Conservation (phyloP, 2,113 vertebrate species). For the Arothron firmamentum region DNA sequence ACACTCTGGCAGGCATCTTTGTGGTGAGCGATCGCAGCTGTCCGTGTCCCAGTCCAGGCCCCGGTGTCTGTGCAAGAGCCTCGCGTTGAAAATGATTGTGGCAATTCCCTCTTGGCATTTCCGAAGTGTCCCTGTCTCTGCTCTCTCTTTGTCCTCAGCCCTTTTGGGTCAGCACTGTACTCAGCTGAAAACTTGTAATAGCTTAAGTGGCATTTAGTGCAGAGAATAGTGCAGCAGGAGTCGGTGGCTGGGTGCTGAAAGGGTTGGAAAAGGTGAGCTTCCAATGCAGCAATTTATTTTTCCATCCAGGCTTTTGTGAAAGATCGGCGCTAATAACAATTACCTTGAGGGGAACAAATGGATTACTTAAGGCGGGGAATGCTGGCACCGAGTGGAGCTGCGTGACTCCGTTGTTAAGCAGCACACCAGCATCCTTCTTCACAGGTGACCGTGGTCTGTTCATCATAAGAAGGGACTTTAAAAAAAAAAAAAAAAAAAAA, state of each 20-base stretch:
- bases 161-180: conserved; percentile 63
- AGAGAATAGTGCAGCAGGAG: conserved; percentile 68
- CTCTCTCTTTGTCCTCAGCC: conserved; percentile 65
- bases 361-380: conserved; percentile 58
- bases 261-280: conserved; percentile 67
- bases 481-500: too few species aligned
- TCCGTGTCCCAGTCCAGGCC: conserved; percentile 35
- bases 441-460: not conserved
- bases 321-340: conserved; percentile 69
- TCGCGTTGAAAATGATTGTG: conserved; percentile 38
- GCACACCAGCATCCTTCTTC: not conserved
- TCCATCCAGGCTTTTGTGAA: conserved; percentile 52
- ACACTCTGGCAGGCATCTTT: conserved; percentile 18
- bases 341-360: conserved; percentile 75
- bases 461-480: too few species aligned
- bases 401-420: conserved; percentile 37
- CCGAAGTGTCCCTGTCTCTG: conserved; percentile 60
- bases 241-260: conserved; percentile 72
- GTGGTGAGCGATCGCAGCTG: conserved; percentile 16
- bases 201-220: conserved; percentile 79
- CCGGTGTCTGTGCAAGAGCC: conserved; percentile 38
- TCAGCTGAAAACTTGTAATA: conserved; percentile 75
- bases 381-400: conserved; percentile 35
- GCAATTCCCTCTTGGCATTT: conserved; percentile 69
- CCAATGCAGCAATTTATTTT: conserved; percentile 70